phyloP scores from a whole-genome alignment of 2,113 vertebrate species.

The Irena cyanogastra region DNA sequence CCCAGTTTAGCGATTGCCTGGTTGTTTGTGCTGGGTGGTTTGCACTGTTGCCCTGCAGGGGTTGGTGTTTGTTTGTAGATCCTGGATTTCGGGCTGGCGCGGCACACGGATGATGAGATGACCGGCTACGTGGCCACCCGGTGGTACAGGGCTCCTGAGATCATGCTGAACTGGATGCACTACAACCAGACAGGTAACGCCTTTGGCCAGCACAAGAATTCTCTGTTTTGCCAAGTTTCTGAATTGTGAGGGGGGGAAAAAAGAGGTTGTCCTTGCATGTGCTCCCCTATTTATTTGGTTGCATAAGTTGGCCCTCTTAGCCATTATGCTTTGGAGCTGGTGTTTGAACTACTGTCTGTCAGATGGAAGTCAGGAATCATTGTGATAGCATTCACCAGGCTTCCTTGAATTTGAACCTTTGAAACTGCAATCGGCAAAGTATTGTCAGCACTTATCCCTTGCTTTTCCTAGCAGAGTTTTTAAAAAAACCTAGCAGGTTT shows the following conservation, averaged over 20 bases:
- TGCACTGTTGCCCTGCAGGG: neutral
- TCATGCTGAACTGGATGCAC: slow-evolving; percentile 99
- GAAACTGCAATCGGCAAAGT: neutral
- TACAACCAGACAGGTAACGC: slow-evolving; percentile 94
- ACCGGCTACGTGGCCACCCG: slow-evolving; percentile 95
- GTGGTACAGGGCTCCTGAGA: slow-evolving; percentile 96
- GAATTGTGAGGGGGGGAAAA: neutral
- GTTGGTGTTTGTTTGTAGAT: slow-evolving; percentile 74
- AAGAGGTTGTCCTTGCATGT: fast-evolving
- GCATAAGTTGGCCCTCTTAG: fast-evolving
- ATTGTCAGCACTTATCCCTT: neutral
- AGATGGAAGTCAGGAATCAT: neutral
- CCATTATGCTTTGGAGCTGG: neutral
- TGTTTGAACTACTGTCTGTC: neutral
- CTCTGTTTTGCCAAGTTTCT: neutral
- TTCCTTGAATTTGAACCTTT: neutral
- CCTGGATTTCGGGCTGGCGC: slow-evolving; percentile 94
- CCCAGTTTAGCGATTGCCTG: neutral
- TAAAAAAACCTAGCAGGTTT: too few relatives aligned
- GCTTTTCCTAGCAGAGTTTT: neutral
- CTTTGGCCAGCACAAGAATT: neutral
- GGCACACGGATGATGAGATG: slow-evolving; percentile 98
- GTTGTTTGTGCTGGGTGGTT: neutral
- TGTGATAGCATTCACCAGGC: neutral
- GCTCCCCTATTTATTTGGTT: neutral